Evolutionary conservation across 1,140 invertebrate species (phyloP), one percentile per base, ranked within the genome.

Genomic region (Diachasmimorpha longicaudata): DNA sequence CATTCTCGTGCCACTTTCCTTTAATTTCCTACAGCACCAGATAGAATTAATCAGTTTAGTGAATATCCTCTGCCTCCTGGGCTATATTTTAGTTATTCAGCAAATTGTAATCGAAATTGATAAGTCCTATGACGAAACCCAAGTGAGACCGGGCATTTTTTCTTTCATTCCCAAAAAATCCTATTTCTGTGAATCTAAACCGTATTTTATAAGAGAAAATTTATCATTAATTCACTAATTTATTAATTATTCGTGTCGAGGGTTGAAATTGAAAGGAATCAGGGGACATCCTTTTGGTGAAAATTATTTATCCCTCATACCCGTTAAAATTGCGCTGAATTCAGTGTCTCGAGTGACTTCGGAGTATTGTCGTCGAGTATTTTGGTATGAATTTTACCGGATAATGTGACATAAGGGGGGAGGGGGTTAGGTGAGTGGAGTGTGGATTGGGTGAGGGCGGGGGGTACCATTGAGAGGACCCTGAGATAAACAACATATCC

Each of bases 361-460:
- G 70, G 66, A 78, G 78, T 81, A 81, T 84, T 83, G 81, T 83
- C 81, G 77, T 82, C 79, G 78, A 81, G 80, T 83, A 79, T 58
- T 78, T 72, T 52, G 14, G 48, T 52, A 52, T 52, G 48, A 63
- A 63, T 63, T 19, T 23, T 2, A 63, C 16, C 1, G 10, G 58
- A 63, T 63, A 14, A 25, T 63, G 23, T 63, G 23, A 21, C 48
- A n/a, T n/a, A n/a, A n/a, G n/a, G n/a, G n/a, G n/a, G n/a, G n/a
- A n/a, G n/a, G n/a, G n/a, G n/a, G n/a, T n/a, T n/a, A n/a, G n/a
- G n/a, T n/a, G n/a, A n/a, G n/a, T n/a, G n/a, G n/a, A n/a, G n/a
- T n/a, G n/a, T n/a, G n/a, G n/a, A n/a, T n/a, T n/a, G n/a, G n/a
- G n/a, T n/a, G n/a, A n/a, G n/a, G n/a, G n/a, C 8, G 10, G 19